Conservation (phyloP, 2,888 invertebrate species). For the Leistus spinibarbis region DNA sequence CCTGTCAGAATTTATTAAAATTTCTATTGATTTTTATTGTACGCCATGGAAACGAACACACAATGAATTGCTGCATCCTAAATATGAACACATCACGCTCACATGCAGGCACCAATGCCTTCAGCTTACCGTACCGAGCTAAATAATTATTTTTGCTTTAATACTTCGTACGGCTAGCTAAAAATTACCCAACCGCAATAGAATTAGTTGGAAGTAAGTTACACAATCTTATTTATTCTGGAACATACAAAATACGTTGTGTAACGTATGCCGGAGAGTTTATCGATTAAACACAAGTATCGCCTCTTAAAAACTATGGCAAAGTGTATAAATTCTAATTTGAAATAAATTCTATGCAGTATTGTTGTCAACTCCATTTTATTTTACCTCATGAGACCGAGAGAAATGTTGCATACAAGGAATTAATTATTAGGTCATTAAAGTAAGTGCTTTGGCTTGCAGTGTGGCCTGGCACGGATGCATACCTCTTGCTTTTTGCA, state of each 20-base stretch:
- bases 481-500: slow-evolving; percentile 87
- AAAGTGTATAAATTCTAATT: neutral
- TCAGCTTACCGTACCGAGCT: too few species aligned
- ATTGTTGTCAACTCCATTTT: neutral
- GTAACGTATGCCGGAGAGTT: too few species aligned
- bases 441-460: neutral
- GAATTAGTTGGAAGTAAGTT: too few species aligned
- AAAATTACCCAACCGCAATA: too few species aligned
- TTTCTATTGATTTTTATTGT: neutral
- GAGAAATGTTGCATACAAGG: neutral
- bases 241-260: too few species aligned
- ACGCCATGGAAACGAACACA: neutral
- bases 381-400: neutral
- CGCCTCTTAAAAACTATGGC: too few species aligned
- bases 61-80: neutral
- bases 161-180: too few species aligned
- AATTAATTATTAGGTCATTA: neutral
- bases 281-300: too few species aligned
- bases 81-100: neutral
- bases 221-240: too few species aligned
- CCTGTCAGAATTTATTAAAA: neutral
- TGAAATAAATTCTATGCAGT: neutral
- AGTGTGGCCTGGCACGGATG: neutral
- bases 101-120: too few species aligned
- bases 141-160: too few species aligned